phyloP scores from a whole-genome alignment of 2,113 vertebrate species.

The Muntiacus muntjak region DNA sequence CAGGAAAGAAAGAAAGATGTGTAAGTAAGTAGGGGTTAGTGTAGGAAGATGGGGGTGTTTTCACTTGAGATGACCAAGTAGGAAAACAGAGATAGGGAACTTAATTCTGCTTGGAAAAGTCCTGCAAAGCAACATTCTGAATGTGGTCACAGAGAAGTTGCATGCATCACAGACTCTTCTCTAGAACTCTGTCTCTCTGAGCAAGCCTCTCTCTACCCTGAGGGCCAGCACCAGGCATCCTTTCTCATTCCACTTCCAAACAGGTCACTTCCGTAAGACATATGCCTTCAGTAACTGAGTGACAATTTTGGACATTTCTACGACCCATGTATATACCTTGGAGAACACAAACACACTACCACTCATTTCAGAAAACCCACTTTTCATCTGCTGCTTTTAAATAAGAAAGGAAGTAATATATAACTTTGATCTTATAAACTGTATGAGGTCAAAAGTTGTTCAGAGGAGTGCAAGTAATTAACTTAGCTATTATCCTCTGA shows the following conservation, averaged over 20 bases:
- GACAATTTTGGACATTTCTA: neutral
- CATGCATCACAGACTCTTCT: neutral
- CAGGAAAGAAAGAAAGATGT: neutral
- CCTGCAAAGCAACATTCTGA: neutral
- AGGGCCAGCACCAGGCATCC: neutral
- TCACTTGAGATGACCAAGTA: neutral
- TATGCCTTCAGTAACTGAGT: neutral
- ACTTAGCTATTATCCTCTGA: constrained; percentile 8
- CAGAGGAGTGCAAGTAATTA: neutral
- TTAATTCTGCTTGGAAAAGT: neutral
- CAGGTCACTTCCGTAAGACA: neutral
- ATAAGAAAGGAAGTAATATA: neutral
- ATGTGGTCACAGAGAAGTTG: neutral
- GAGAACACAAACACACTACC: neutral
- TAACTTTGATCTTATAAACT: constrained; percentile 14
- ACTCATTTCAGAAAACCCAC: neutral
- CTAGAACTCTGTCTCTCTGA: neutral
- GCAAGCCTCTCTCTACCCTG: neutral
- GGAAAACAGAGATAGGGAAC: neutral
- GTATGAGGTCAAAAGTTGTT: neutral
- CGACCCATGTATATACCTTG: neutral
- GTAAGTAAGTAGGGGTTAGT: neutral
- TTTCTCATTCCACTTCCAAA: neutral
- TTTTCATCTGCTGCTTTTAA: constrained; percentile 41
- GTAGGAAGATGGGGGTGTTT: neutral